phyloP scores from a whole-genome alignment of 2,797 vertebrate species.

The Notamacropus eugenii region DNA sequence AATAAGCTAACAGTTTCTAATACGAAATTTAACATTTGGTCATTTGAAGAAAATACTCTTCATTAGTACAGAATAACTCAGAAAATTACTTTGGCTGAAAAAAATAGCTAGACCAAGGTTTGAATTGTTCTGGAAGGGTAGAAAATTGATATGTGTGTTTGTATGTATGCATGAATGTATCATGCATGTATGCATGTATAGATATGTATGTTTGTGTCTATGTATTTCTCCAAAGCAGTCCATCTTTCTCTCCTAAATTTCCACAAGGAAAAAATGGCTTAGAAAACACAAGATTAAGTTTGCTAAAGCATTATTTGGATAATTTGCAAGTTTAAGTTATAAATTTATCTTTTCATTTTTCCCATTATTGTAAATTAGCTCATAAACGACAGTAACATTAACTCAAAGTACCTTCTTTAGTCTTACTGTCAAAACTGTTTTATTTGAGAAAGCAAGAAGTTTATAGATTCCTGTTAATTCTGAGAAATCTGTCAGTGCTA shows the following conservation, averaged over 20 bases:
- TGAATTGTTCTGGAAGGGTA: background rate
- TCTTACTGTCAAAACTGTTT: constrained; percentile 18
- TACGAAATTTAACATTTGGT: constrained; percentile 19
- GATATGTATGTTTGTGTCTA: no score
- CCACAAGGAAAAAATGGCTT: no score
- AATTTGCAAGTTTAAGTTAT: background rate
- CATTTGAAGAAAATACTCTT: background rate
- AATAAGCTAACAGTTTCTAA: constrained; percentile 11
- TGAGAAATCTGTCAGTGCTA: background rate
- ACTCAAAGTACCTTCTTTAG: background rate
- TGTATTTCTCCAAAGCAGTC: no score
- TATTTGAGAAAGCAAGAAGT: background rate
- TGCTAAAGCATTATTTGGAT: background rate
- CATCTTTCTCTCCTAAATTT: no score
- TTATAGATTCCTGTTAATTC: constrained; percentile 32
- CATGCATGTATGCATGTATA: no score
- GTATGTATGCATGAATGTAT: no score
- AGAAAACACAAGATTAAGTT: constrained; percentile 3
- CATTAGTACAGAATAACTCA: background rate
- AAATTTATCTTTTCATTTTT: background rate
- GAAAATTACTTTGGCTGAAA: background rate
- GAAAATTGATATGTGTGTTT: background rate
- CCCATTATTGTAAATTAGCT: background rate
- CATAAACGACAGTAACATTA: background rate
- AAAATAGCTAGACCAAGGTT: constrained; percentile 17